These are phyloP conservation scores for Pseudochaenichthys georgianus DNA, from an alignment of 2,797 vertebrate genomes.

Conservation along the genomic window DNA sequence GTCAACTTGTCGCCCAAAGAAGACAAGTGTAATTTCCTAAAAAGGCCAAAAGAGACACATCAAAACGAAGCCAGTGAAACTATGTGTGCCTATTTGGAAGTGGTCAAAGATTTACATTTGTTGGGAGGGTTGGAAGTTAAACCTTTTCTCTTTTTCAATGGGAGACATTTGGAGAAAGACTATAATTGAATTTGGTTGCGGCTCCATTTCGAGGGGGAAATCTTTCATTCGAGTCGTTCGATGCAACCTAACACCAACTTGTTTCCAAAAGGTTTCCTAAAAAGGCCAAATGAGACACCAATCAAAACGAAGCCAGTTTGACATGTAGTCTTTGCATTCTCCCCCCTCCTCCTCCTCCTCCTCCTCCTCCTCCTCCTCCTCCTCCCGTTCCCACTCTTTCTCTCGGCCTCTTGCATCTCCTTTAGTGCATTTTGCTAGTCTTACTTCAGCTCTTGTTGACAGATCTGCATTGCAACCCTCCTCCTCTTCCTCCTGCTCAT, in stretches of 20 bases:
- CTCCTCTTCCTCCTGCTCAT: slow-evolving; percentile 59
- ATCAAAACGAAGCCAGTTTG: slow-evolving; percentile 82
- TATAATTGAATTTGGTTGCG: slow-evolving; percentile 33
- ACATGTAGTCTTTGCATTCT: slow-evolving; percentile 88
- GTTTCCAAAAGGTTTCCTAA: slow-evolving; percentile 42
- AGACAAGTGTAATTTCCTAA: slow-evolving; percentile 22
- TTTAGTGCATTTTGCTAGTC: slow-evolving; percentile 87
- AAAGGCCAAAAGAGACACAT: no score
- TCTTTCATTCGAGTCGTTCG: slow-evolving; percentile 25
- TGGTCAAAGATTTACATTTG: no score
- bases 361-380: slow-evolving; percentile 46
- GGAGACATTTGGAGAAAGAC: slow-evolving; percentile 51
- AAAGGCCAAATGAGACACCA: slow-evolving; percentile 39
- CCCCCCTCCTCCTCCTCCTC: slow-evolving; percentile 54
- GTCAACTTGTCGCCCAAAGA: slow-evolving; percentile 45
- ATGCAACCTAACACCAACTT: slow-evolving; percentile 38
- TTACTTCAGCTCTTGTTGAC: slow-evolving; percentile 80
- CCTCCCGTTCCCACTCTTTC: slow-evolving; percentile 54
- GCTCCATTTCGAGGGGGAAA: slow-evolving; percentile 23
- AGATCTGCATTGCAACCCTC: slow-evolving; percentile 84
- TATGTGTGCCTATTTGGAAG: slow-evolving; percentile 34
- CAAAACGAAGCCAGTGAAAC: slow-evolving; percentile 36
- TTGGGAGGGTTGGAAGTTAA: slow-evolving; percentile 1
- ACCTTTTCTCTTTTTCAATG: slow-evolving; percentile 45
- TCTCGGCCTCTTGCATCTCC: slow-evolving; percentile 83